These are phyloP conservation scores for Microplitis demolitor DNA, from an alignment of 1,140 invertebrate species.

Conservation along the genomic window DNA sequence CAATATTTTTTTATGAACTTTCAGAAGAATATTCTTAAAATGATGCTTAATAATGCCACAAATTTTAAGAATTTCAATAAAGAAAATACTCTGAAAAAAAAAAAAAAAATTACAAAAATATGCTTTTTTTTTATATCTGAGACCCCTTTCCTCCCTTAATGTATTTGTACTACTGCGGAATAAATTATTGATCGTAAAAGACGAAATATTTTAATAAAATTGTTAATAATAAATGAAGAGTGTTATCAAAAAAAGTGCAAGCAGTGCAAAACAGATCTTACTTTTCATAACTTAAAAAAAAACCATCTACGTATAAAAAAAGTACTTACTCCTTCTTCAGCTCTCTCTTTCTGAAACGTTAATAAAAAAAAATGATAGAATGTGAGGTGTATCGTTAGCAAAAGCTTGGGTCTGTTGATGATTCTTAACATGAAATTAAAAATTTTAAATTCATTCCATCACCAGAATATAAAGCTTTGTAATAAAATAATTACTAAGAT, in stretches of 20 bases:
- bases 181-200: no score
- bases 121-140: no score
- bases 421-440: background rate
- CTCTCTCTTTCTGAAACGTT: slow-evolving; percentile 55
- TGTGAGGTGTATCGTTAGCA: slow-evolving; percentile 40
- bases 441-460: background rate
- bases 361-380: slow-evolving; percentile 49
- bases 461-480: slow-evolving; percentile 23
- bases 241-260: slow-evolving; percentile 39
- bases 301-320: slow-evolving; percentile 26
- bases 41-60: no score
- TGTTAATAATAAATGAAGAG: slow-evolving; percentile 30
- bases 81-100: no score
- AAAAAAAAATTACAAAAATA: no score
- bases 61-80: no score
- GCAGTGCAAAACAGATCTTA: slow-evolving; percentile 50
- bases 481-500: background rate
- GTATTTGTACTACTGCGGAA: no score
- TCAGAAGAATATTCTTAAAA: no score
- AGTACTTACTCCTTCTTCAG: slow-evolving; percentile 61
- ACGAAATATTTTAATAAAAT: slow-evolving; percentile 7
- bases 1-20: no score
- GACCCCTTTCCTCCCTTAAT: no score
- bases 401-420: background rate
- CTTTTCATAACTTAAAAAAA: slow-evolving; percentile 39